Base-by-base conservation (phyloP, 2,113 vertebrate species). In the Platichthys stellatus region DNA sequence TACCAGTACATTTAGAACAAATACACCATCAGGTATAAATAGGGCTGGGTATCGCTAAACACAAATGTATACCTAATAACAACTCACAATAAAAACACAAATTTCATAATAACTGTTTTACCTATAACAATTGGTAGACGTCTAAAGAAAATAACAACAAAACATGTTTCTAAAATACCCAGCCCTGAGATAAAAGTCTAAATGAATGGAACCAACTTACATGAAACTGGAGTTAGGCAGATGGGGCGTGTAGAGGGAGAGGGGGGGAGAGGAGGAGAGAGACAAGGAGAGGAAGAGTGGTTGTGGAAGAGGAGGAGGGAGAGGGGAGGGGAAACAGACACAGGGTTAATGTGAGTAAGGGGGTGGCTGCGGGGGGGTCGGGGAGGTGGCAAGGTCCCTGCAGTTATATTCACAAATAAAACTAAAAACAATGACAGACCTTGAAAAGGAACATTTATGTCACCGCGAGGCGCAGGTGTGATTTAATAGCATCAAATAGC, bases 191-290 rank as follows among this genome's bases (percentile, higher is more conserved):
- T 63, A 75, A 82, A 87, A 87, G 84, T 91, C 90, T 85, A 84
- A 92, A 92, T 93, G 92, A 94, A 93, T 95, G 92, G 91, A 93
- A 90, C 89, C 94, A 94, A 99, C 98, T 99, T 99, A 99, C 98
- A 97, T 98, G 98, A 99, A 87, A 99, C 98, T 99, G 96, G 94
- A 95, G 95, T 96, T 96, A 95, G 96, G 97, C 95, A 97, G 96
- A 96, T 94, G 31, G 95, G 95, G 94, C 92, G 94, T 96, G 93
- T 73, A 89, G 89, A 84, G 89, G 95, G 93, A 93, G 95, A 2
- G 24, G 95, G 93, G 93, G 94, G 93, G 73, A 94, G 95, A 90
- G 93, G 95, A 94, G 93, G 95, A 5, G 31, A 8, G 31, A 31
- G 31, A 31, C 31, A 93, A 90, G 94, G 96, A 74, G 80, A 73